Conservation (phyloP, 2,797 vertebrate genomes). For the Chromobotia macracanthus region DNA sequence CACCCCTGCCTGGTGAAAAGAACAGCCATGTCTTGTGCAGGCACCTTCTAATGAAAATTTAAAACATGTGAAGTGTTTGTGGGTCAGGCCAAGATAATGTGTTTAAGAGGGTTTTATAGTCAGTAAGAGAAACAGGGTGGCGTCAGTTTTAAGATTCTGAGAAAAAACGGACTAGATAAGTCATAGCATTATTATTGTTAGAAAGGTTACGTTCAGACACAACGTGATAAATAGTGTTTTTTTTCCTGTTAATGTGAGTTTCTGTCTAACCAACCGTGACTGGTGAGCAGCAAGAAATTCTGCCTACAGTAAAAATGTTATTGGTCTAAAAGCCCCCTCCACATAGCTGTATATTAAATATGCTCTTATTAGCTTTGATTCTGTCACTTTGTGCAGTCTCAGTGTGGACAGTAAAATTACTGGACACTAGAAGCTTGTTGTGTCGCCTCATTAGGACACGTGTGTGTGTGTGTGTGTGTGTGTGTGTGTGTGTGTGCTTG, state of each 20-base stretch:
- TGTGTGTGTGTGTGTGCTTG: conserved; percentile 26
- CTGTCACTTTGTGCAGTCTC: not conserved
- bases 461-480: conserved; percentile 36
- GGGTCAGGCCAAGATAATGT: conserved; percentile 59
- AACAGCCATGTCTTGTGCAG: conserved; percentile 10
- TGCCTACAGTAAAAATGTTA: not conserved
- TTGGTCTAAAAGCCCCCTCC: not conserved
- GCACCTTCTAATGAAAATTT: conserved; percentile 57
- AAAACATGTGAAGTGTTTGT: conserved; percentile 62
- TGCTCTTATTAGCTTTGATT: conserved; percentile 5
- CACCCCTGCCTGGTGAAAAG: not conserved
- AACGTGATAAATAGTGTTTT: not conserved
- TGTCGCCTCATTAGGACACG: not conserved
- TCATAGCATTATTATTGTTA: conserved; percentile 23
- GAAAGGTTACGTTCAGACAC: not conserved
- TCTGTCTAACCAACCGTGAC: not conserved
- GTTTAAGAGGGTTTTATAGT: conserved; percentile 48
- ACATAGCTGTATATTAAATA: not conserved
- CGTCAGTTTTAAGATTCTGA: conserved; percentile 58
- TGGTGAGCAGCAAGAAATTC: not conserved
- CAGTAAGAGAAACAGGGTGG: conserved; percentile 65
- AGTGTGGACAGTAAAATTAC: not conserved
- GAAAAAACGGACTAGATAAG: not conserved
- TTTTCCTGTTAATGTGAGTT: not conserved
- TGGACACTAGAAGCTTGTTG: not conserved